These are phyloP conservation scores for Limnephilus auricula DNA, from an alignment of 2,888 invertebrate species.

Conservation along the genomic window DNA sequence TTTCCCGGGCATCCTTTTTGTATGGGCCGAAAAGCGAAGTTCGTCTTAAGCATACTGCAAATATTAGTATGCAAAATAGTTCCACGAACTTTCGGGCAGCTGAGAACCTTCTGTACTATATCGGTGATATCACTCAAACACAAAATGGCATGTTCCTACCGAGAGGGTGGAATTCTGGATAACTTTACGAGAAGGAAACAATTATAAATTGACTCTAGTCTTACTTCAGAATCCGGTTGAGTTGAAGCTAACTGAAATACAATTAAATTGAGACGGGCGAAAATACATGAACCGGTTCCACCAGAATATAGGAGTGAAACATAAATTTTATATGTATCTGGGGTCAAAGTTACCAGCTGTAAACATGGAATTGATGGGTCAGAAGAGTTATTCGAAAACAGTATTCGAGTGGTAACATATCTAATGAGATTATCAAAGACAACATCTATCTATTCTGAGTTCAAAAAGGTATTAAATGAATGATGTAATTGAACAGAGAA, in stretches of 20 bases:
- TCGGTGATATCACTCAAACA: background rate
- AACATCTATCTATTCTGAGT: background rate
- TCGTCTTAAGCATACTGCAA: too few species aligned
- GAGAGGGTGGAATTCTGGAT: background rate
- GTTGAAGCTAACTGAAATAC: background rate
- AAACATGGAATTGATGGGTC: background rate
- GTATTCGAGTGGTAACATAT: background rate
- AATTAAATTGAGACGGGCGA: background rate
- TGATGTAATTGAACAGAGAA: background rate
- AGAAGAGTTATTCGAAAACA: background rate
- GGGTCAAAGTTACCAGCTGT: background rate
- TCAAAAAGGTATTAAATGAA: background rate
- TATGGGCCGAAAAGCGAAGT: too few species aligned
- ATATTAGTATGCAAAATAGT: too few species aligned
- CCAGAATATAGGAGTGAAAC: background rate
- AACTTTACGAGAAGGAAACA: background rate
- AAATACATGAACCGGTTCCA: background rate
- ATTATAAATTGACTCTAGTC: background rate
- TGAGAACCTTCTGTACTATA: too few species aligned
- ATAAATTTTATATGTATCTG: background rate
- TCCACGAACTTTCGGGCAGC: too few species aligned
- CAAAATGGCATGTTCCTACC: background rate
- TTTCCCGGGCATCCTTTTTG: too few species aligned
- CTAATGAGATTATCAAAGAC: too few species aligned
- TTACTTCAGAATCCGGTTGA: background rate